Evolutionary conservation across 2,797 vertebrate genomes (phyloP).

Genomic region (Sebastiscus tertius): DNA sequence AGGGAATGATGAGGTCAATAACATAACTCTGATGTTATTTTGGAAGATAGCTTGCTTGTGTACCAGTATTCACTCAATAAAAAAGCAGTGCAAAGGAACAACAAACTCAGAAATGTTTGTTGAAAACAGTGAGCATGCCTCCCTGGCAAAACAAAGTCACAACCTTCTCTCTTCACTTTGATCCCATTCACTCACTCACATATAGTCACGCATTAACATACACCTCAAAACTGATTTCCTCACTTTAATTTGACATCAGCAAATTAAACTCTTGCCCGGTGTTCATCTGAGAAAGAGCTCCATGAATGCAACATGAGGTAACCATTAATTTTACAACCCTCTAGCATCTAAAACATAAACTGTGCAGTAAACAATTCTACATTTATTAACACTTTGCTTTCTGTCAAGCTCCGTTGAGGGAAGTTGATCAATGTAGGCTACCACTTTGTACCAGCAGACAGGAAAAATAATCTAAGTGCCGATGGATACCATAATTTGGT

Average conservation of each 20-base stretch:
- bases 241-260: constrained; percentile 29
- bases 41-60: constrained; percentile 72
- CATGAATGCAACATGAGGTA: constrained; percentile 73
- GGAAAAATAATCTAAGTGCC: constrained; percentile 59
- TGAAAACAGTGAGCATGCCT: constrained; percentile 71
- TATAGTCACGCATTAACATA: constrained; percentile 38
- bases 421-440: constrained; percentile 45
- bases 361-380: constrained; percentile 68
- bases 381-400: constrained; percentile 59
- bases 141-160: constrained; percentile 40
- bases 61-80: constrained; percentile 65
- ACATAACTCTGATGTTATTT: constrained; percentile 73
- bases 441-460: constrained; percentile 53
- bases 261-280: constrained; percentile 44
- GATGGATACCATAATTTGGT: constrained; percentile 48
- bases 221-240: constrained; percentile 47
- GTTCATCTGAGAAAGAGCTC: constrained; percentile 51
- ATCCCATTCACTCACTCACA: constrained; percentile 53
- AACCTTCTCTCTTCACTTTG: constrained; percentile 30
- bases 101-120: constrained; percentile 72
- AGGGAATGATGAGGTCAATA: constrained; percentile 66
- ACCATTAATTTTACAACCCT: constrained; percentile 62
- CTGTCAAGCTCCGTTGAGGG: constrained; percentile 37
- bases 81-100: constrained; percentile 78
- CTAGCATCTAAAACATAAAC: constrained; percentile 56